Evolutionary conservation across 2,888 invertebrate species (phyloP).

Genomic region (Actias luna): DNA sequence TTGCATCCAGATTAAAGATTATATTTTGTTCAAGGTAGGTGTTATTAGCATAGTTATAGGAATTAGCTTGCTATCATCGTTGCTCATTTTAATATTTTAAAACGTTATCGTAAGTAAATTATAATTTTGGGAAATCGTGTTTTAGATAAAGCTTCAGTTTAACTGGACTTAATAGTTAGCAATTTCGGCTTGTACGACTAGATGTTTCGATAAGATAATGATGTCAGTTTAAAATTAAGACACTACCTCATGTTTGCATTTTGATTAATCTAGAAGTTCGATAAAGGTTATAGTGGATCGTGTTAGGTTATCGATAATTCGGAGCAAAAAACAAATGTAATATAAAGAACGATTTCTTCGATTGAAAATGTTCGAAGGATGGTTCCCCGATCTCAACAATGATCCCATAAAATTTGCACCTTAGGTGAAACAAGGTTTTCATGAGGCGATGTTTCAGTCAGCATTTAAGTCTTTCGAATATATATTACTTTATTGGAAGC

Average conservation of each 20-base stretch:
- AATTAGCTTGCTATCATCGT: slow-evolving; percentile 72
- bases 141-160: slow-evolving; percentile 54
- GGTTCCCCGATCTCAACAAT: slow-evolving; percentile 26
- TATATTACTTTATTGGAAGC: slow-evolving; percentile 71
- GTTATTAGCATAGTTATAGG: slow-evolving; percentile 80
- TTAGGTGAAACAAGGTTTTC: slow-evolving; percentile 44
- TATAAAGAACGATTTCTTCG: not conserved
- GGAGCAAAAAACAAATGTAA: not conserved
- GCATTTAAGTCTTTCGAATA: slow-evolving; percentile 62
- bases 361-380: slow-evolving; percentile 19
- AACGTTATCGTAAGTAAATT: slow-evolving; percentile 62
- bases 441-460: slow-evolving; percentile 41
- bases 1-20: slow-evolving; percentile 81
- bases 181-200: slow-evolving; percentile 45
- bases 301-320: not conserved
- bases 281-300: not conserved
- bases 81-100: slow-evolving; percentile 74
- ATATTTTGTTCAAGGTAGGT: slow-evolving; percentile 77
- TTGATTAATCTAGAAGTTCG: slow-evolving; percentile 12
- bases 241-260: slow-evolving; percentile 23
- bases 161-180: slow-evolving; percentile 44
- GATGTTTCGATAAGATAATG: slow-evolving; percentile 38
- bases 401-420: slow-evolving; percentile 36
- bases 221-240: slow-evolving; percentile 26
- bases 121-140: slow-evolving; percentile 59